These are phyloP conservation scores for Emys orbicularis DNA, from an alignment of 2,797 vertebrate genomes.

Conservation along the genomic window DNA sequence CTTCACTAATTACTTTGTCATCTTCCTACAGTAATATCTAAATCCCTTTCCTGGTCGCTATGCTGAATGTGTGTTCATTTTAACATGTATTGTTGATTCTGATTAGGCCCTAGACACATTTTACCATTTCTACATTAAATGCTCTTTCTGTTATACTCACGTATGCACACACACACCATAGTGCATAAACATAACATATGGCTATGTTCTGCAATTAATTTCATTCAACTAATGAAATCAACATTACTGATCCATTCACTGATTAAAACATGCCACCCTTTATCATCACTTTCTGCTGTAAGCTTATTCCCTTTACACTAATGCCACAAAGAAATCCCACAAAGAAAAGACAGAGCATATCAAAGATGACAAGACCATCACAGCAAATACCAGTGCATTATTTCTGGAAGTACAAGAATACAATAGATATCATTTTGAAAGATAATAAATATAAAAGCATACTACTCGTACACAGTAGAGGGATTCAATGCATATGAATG, in stretches of 20 bases:
- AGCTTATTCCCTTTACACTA: neutral
- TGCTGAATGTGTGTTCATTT: neutral
- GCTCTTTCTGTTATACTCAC: neutral
- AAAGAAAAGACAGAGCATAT: neutral
- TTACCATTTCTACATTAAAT: neutral
- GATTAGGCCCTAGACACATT: neutral
- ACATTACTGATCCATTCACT: neutral
- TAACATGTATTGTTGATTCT: neutral
- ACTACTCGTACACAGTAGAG: neutral
- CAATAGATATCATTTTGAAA: neutral
- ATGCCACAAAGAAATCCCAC: neutral
- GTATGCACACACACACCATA: no score
- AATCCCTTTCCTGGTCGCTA: neutral
- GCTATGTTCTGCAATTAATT: neutral
- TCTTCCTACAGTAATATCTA: neutral
- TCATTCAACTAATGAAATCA: constrained; percentile 10
- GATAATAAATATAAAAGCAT: neutral
- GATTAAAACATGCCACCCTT: neutral
- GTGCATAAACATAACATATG: neutral
- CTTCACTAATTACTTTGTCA: neutral
- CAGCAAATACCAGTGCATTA: neutral
- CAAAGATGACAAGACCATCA: neutral
- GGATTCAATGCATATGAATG: neutral
- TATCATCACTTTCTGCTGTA: neutral
- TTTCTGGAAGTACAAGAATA: neutral